Evolutionary conservation across 1,140 invertebrate species (phyloP).

Genomic region (Procambarus clarkii): DNA sequence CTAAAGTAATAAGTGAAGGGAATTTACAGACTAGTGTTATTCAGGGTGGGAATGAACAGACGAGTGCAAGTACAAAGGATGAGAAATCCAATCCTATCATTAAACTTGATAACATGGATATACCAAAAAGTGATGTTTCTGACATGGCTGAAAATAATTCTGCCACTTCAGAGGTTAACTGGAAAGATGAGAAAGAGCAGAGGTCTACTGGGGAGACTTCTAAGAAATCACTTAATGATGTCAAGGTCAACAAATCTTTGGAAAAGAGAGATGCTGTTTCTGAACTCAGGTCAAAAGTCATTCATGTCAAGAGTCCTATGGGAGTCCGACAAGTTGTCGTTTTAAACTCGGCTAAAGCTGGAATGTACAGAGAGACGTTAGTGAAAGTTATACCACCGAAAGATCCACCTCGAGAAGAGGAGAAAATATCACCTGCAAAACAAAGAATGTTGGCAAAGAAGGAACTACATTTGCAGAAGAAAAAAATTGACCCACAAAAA

Average conservation of each 20-base stretch:
- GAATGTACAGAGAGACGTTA: conserved; percentile 29
- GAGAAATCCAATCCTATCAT: not conserved
- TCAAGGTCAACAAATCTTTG: not conserved
- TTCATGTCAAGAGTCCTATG: conserved; percentile 46
- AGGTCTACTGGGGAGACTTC: not conserved
- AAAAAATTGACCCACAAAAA: not conserved
- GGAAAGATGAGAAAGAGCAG: not conserved
- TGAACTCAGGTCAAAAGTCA: conserved; percentile 29
- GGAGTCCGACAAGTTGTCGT: conserved; percentile 50
- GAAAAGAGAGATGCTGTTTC: not conserved
- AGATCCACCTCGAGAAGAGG: conserved; percentile 51
- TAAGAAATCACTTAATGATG: not conserved
- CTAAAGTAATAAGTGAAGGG: too few species aligned
- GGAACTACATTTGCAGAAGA: not conserved
- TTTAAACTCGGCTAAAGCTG: conserved; percentile 45
- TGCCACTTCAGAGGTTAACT: not conserved
- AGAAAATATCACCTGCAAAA: conserved; percentile 26
- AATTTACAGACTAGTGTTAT: too few species aligned
- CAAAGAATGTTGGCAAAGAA: conserved; percentile 16
- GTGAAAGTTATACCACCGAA: conserved; percentile 55
- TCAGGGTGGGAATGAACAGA: too few species aligned
- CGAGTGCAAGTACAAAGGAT: not conserved
- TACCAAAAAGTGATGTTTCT: not conserved
- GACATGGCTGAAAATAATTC: not conserved
- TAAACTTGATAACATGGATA: not conserved